A percentile compares a stretch with the other conserved stretches of the same genome.
phyloP scores from a whole-genome alignment of 2,113 vertebrate species.

The Scolopax mira region DNA sequence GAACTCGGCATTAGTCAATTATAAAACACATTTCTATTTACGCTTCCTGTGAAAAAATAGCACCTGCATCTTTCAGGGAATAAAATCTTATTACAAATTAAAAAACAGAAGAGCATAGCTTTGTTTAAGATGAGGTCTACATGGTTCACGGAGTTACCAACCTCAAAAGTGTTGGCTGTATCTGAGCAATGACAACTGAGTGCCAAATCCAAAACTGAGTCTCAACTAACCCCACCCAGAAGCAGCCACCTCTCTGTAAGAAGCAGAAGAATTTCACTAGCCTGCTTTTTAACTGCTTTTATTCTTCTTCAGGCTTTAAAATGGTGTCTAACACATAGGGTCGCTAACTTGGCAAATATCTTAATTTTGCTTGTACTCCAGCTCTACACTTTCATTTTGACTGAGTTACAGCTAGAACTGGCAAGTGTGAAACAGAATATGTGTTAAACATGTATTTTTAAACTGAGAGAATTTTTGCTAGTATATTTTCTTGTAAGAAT shows the following conservation, averaged over 20 bases:
- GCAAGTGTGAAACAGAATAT: background rate
- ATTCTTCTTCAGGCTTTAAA: background rate
- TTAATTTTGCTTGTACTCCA: background rate
- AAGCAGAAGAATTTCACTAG: background rate
- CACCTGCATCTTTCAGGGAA: background rate
- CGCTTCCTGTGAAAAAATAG: background rate
- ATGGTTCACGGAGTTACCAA: background rate
- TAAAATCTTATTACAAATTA: background rate
- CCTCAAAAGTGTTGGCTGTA: background rate
- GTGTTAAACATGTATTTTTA: background rate
- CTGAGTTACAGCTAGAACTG: background rate
- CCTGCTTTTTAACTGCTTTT: background rate
- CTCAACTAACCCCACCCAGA: background rate
- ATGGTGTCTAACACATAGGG: background rate
- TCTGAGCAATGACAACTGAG: background rate
- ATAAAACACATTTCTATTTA: background rate
- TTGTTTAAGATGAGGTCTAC: background rate
- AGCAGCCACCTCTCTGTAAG: background rate
- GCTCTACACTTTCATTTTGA: background rate
- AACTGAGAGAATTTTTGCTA: background rate
- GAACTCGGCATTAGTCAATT: background rate
- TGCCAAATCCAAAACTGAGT: background rate
- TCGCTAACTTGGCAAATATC: background rate
- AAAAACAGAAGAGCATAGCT: background rate
- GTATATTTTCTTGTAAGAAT: background rate